phyloP scores from a whole-genome alignment of 2,113 vertebrate species.

The Hypomesus transpacificus region DNA sequence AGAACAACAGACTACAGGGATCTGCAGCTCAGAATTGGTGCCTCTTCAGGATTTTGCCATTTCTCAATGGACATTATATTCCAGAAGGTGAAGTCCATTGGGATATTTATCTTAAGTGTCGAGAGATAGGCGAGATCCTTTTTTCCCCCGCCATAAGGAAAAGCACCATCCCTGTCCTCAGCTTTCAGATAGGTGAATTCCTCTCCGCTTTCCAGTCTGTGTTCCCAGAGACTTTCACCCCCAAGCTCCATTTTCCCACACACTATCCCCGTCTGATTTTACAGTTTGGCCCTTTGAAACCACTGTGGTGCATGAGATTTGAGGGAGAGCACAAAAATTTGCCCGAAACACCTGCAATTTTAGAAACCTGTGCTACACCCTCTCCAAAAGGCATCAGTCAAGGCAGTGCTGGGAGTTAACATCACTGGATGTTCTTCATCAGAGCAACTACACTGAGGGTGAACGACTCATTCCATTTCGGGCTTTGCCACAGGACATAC shows the following conservation, averaged over 20 bases:
- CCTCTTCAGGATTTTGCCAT: too few relatives aligned
- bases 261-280: constrained; percentile 7
- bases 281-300: too few relatives aligned
- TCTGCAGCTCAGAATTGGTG: too few relatives aligned
- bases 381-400: too few relatives aligned
- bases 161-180: too few relatives aligned
- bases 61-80: constrained; percentile 27
- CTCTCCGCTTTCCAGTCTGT: too few relatives aligned
- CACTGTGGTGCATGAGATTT: too few relatives aligned
- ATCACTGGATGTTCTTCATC: constrained; percentile 8
- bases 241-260: constrained; percentile 15
- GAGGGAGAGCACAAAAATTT: too few relatives aligned
- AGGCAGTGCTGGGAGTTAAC: constrained; percentile 15
- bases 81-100: constrained; percentile 13
- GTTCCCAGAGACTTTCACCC: constrained; percentile 11
- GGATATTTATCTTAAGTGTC: constrained; percentile 24
- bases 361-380: constrained; percentile 13
- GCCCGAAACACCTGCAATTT: constrained; percentile 3
- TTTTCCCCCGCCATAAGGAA: too few relatives aligned
- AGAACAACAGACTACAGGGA: too few relatives aligned
- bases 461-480: not conserved
- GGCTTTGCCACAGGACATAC: not conserved
- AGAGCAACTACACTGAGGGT: not conserved
- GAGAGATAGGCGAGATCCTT: constrained; percentile 17
- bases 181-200: too few relatives aligned